Percentiles rank a stretch among this genome's conserved stretches.
Evolutionary conservation across 2,888 invertebrate genomes (phyloP).

Genomic region (Harmothoe impar): DNA sequence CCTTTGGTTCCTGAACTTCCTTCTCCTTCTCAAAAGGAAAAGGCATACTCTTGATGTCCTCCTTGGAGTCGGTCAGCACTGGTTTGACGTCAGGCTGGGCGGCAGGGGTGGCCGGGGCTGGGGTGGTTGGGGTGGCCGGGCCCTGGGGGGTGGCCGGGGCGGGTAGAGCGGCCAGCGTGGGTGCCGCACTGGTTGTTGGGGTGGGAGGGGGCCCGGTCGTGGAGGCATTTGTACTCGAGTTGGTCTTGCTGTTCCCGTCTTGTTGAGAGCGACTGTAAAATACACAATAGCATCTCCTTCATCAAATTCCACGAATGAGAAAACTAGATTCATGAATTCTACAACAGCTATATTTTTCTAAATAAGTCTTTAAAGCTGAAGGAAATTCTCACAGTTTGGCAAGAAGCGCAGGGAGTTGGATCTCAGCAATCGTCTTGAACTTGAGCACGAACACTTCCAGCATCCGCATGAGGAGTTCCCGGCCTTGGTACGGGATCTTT

Average conservation of each 20-base stretch:
- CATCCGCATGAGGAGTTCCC: constrained; percentile 94
- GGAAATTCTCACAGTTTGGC: constrained; percentile 88
- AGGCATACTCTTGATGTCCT: constrained; percentile 59
- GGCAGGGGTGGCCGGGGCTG: constrained; percentile 60
- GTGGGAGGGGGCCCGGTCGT: constrained; percentile 68
- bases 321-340: background rate
- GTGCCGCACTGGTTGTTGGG: constrained; percentile 67
- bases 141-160: constrained; percentile 52
- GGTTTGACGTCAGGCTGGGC: constrained; percentile 43
- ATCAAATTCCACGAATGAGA: background rate
- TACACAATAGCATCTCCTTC: background rate
- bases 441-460: constrained; percentile 97
- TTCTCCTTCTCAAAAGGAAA: constrained; percentile 58
- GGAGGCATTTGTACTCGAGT: constrained; percentile 20
- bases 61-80: constrained; percentile 46
- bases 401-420: constrained; percentile 86
- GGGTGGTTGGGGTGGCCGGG: constrained; percentile 40
- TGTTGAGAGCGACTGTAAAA: constrained; percentile 56
- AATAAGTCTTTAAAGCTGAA: background rate
- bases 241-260: constrained; percentile 51
- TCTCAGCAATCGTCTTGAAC: constrained; percentile 96
- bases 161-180: constrained; percentile 68
- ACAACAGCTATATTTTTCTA: background rate
- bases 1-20: constrained; percentile 59
- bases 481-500: constrained; percentile 84